A percentile compares a stretch with the other conserved stretches of the same genome.
Evolutionary conservation across 1,140 invertebrate species (phyloP).

Genomic region (Temnothorax nylanderi): DNA sequence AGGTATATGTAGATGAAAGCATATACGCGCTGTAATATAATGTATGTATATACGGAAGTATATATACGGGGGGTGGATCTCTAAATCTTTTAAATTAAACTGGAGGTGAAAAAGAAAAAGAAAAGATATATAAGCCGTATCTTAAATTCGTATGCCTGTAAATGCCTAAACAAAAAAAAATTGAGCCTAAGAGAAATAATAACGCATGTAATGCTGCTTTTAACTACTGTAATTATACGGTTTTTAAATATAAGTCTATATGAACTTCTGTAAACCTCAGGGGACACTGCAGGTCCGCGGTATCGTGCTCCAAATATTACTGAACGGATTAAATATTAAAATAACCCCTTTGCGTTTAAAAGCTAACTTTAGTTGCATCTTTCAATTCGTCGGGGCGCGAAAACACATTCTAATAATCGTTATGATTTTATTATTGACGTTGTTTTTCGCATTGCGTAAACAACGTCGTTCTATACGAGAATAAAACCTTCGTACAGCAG

Average conservation of each 20-base stretch:
- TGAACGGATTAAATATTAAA: slow-evolving; percentile 5
- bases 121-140: slow-evolving; percentile 35
- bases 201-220: slow-evolving; percentile 26
- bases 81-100: slow-evolving; percentile 19
- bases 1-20: neutral
- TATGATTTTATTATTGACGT: neutral
- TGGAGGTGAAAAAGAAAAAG: slow-evolving; percentile 7
- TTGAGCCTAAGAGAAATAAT: slow-evolving; percentile 53
- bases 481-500: slow-evolving; percentile 62
- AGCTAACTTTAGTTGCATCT: slow-evolving; percentile 37
- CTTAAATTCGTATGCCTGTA: slow-evolving; percentile 46
- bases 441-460: neutral
- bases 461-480: neutral
- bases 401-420: slow-evolving; percentile 1
- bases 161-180: slow-evolving; percentile 37
- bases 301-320: slow-evolving; percentile 6
- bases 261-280: slow-evolving; percentile 18
- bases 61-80: neutral
- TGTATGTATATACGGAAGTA: slow-evolving; percentile 1
- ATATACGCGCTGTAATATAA: slow-evolving; percentile 1
- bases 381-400: neutral
- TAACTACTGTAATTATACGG: slow-evolving; percentile 28
- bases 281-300: neutral
- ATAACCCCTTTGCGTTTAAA: slow-evolving; percentile 34
- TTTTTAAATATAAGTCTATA: slow-evolving; percentile 50